Evolutionary conservation across 2,797 vertebrate genomes (phyloP).

Genomic region (Limnodromus scolopaceus): DNA sequence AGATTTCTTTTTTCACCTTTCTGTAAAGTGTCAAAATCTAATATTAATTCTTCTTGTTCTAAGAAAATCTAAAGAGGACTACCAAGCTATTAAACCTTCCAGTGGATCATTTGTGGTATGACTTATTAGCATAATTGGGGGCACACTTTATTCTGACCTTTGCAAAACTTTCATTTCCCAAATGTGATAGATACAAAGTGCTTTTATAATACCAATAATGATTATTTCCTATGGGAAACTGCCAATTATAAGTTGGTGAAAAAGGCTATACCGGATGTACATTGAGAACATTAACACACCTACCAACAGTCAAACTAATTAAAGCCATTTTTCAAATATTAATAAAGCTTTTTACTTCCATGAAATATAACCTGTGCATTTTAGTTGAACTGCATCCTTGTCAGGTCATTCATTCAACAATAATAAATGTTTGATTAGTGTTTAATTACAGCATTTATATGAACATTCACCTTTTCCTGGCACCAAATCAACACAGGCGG

Average conservation of each 20-base stretch:
- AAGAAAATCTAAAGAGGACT: slow-evolving; percentile 76
- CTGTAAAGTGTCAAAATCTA: slow-evolving; percentile 5
- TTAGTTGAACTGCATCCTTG: background rate
- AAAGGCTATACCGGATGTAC: slow-evolving; percentile 75
- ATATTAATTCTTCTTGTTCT: slow-evolving; percentile 42
- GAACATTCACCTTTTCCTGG: background rate
- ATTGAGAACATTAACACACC: slow-evolving; percentile 73
- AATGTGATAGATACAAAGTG: slow-evolving; percentile 83
- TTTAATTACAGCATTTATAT: slow-evolving; percentile 23
- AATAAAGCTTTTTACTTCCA: slow-evolving; percentile 5
- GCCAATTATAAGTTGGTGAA: slow-evolving; percentile 79
- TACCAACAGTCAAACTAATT: slow-evolving; percentile 63
- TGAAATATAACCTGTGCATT: background rate
- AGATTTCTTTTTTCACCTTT: slow-evolving; percentile 22
- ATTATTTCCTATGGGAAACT: slow-evolving; percentile 81
- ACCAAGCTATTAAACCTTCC: slow-evolving; percentile 77
- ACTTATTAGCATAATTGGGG: slow-evolving; percentile 96
- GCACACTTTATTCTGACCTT: slow-evolving; percentile 90
- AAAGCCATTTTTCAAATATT: slow-evolving; percentile 46
- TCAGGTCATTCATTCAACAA: slow-evolving; percentile 28
- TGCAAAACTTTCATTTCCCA: slow-evolving; percentile 87
- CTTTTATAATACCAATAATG: slow-evolving; percentile 81
- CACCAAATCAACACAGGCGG: background rate
- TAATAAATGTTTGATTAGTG: background rate
- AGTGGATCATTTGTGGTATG: slow-evolving; percentile 83